Base-by-base conservation (phyloP, 1,140 invertebrate species). In the Euwallacea fornicatus region DNA sequence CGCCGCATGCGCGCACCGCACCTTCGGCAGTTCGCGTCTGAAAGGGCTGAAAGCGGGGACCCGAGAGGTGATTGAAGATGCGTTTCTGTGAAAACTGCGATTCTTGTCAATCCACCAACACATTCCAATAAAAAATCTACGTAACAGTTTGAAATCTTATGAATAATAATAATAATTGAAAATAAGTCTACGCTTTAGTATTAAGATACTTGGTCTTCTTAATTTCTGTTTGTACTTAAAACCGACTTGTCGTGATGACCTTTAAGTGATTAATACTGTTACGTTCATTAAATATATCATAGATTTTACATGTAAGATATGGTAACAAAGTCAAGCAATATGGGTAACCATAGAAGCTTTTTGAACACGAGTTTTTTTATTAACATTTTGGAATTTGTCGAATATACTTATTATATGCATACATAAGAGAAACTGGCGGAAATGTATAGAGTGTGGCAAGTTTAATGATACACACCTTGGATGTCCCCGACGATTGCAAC, bases 331-430 rank as follows among this genome's bases (percentile, higher is more conserved):
- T 66, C 54, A 71, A 71, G 69, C 69, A 66, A 16, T 71, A 70
- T 70, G 68, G 68, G 46, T 70, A 63, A 66, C 69, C 69, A 71
- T 66, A 71, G 21, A 66, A 71, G 63, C 63, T 62, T 69, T 71
- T 71, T 71, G 69, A 71, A 71, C 69, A 71, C 69, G 33, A 56
- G 9, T 56, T 56, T 16, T 56, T 15, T 15, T 66, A 44, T 33
- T 33, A 33, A 33, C 21, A 33, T 33, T 33, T 33, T 33, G 21
- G 21, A 33, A 33, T 33, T 33, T 33, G 21, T 33, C 21, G 21
- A 33, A 33, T 33, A 33, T 33, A 33, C 21, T 33, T 33, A 33
- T 33, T 33, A 33, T 33, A 33, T 1, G 21, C 21, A 33, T 33
- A 33, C 21, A 33, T 33, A 33, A 33, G 21, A 33, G 21, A 33